Conservation (phyloP, 1,140 invertebrate genomes). For the Eriocheir sinensis region DNA sequence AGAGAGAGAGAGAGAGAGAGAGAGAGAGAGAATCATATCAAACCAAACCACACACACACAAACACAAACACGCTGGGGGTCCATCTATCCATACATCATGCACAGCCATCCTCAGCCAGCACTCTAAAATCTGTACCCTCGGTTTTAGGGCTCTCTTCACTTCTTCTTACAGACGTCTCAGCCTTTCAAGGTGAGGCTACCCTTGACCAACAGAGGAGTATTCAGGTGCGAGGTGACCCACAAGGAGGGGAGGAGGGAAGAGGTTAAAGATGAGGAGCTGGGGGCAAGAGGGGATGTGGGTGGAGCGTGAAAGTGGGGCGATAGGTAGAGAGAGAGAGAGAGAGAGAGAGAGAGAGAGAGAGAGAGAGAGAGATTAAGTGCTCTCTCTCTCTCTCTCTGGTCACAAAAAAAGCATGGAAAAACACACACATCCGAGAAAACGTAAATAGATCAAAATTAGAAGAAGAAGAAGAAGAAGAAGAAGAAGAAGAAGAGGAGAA, state of each 20-base stretch:
- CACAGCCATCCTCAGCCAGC: not conserved
- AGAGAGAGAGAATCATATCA: not conserved
- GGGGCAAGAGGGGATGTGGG: not conserved
- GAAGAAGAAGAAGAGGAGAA: no score
- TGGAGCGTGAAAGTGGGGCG: not conserved
- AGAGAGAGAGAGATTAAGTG: conserved; percentile 33
- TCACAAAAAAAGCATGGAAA: no score
- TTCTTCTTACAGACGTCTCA: not conserved
- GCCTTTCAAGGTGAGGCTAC: not conserved
- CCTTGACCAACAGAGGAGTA: conserved; percentile 6
- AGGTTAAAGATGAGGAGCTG: not conserved
- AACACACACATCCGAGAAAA: no score
- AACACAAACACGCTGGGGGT: not conserved
- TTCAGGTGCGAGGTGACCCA: not conserved
- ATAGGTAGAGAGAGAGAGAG: conserved; percentile 30
- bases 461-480: no score
- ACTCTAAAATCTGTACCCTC: conserved; percentile 24
- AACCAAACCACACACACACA: conserved; percentile 1
- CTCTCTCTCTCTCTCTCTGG: no score
- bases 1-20: not conserved
- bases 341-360: conserved; percentile 22
- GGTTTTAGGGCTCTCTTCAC: conserved; percentile 12
- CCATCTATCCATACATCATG: not conserved
- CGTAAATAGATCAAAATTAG: no score
- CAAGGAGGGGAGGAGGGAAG: not conserved